phyloP scores from a whole-genome alignment of 2,797 vertebrate species.

The Paedocypris micromegethes region DNA sequence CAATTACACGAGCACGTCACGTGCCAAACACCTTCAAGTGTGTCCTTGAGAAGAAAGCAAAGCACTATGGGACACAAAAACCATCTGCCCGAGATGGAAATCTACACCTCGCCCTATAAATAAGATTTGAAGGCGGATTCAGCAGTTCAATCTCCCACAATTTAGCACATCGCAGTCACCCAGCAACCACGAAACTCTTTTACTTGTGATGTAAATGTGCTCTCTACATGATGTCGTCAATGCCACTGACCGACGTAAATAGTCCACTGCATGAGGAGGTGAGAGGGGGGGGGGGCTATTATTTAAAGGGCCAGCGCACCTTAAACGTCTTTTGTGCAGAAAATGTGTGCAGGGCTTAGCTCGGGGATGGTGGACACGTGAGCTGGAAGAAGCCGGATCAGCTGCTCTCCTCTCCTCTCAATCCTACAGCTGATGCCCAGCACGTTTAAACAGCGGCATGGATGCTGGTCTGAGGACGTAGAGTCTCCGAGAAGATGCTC shows the following conservation, averaged over 20 bases:
- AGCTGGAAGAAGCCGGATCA: constrained; percentile 32
- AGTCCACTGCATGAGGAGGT: neutral
- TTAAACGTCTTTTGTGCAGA: constrained; percentile 14
- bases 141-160: neutral
- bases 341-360: neutral
- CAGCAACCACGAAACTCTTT: constrained; percentile 26
- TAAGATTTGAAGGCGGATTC: neutral
- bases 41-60: neutral
- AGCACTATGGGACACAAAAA: constrained; percentile 3
- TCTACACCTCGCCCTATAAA: no score
- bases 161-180: constrained; percentile 32
- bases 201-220: constrained; percentile 16
- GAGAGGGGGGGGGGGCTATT: no score
- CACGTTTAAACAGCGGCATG: no score
- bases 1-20: no score
- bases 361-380: constrained; percentile 4
- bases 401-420: constrained; percentile 33
- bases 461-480: no score
- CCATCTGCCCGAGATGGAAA: neutral
- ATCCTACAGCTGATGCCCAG: constrained; percentile 21
- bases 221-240: neutral
- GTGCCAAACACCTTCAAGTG: no score
- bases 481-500: constrained; percentile 25
- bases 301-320: constrained; percentile 35
- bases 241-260: constrained; percentile 12